Evolutionary conservation across 2,888 invertebrate species (phyloP).

Genomic region (Eupithecia exiguata): DNA sequence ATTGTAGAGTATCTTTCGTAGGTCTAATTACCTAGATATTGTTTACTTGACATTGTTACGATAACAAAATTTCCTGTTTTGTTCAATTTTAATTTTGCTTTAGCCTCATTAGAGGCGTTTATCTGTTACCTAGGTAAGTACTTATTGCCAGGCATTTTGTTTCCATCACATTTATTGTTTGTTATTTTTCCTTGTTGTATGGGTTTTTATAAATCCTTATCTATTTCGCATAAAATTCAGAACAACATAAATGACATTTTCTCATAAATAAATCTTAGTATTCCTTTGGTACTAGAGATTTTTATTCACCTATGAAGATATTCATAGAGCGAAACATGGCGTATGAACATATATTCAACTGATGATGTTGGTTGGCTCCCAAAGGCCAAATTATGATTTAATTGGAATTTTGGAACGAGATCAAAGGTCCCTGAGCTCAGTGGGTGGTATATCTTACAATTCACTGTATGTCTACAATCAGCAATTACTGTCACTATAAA

Average conservation of each 20-base stretch:
- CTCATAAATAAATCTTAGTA: not conserved
- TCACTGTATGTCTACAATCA: too few relatives aligned
- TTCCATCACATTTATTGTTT: not conserved
- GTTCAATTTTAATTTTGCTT: not conserved
- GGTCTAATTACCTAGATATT: not conserved
- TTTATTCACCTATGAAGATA: not conserved
- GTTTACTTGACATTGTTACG: not conserved
- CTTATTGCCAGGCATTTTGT: not conserved
- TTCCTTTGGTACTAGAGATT: too few relatives aligned
- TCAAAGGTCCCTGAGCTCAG: not conserved
- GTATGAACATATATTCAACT: not conserved
- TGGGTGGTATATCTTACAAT: too few relatives aligned
- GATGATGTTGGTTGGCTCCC: not conserved
- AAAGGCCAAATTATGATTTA: slow-evolving; percentile 1
- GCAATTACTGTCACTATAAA: too few relatives aligned
- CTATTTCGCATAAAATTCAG: not conserved
- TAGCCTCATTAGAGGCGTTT: not conserved
- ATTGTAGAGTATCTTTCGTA: not conserved
- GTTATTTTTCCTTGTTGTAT: not conserved
- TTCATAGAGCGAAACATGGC: not conserved
- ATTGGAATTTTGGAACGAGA: not conserved
- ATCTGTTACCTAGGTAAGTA: not conserved
- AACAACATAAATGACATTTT: not conserved
- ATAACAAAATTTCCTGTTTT: not conserved
- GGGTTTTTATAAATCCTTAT: not conserved